These are phyloP conservation scores for Junonia oenone DNA, from an alignment of 2,888 invertebrate species.

Conservation along the genomic window DNA sequence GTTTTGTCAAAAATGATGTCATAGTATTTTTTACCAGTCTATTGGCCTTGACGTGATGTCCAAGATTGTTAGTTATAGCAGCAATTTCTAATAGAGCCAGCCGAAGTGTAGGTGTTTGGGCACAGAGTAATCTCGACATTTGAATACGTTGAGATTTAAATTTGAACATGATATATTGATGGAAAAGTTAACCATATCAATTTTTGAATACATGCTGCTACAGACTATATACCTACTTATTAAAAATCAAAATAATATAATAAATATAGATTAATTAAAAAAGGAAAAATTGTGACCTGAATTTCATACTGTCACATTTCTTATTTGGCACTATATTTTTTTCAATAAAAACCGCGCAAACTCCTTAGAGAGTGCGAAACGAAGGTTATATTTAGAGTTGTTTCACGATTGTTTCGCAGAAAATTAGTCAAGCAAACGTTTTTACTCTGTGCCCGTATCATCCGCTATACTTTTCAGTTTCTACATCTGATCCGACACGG, in stretches of 20 bases:
- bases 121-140: constrained; percentile 32
- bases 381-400: constrained; percentile 26
- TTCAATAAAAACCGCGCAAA: constrained; percentile 11
- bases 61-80: constrained; percentile 41
- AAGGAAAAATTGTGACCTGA: too few relatives aligned
- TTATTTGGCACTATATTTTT: constrained; percentile 3
- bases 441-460: constrained; percentile 26
- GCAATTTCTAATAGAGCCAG: constrained; percentile 42
- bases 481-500: constrained; percentile 17
- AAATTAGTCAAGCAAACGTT: constrained; percentile 24
- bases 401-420: constrained; percentile 25
- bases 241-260: too few relatives aligned
- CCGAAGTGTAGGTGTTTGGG: constrained; percentile 40
- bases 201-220: too few relatives aligned
- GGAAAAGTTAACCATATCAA: background rate
- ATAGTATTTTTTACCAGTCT: constrained; percentile 35
- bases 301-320: background rate
- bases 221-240: too few relatives aligned
- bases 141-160: background rate
- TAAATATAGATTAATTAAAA: too few relatives aligned
- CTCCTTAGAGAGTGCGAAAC: constrained; percentile 15
- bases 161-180: background rate
- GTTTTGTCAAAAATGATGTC: constrained; percentile 40
- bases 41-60: constrained; percentile 46
- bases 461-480: constrained; percentile 24